Base-by-base conservation (phyloP, 2,113 vertebrate genomes). In the Chrysochloris asiatica region DNA sequence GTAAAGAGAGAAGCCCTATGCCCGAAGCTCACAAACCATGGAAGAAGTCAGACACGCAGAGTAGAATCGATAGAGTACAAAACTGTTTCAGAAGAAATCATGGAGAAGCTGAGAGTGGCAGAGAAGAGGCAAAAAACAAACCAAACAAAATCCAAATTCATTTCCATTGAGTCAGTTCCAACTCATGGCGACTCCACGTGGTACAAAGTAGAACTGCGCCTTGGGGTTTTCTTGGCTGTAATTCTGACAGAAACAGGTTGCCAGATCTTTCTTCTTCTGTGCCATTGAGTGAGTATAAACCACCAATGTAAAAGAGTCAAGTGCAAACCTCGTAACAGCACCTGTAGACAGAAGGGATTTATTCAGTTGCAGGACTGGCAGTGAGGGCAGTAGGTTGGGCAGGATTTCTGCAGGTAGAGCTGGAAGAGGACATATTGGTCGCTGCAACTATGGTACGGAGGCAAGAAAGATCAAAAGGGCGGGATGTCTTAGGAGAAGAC, bases 61-160 rank as follows among this genome's bases (percentile, higher is more conserved):
- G 65, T 5, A 19, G 24, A 47, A 4, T 19, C 22, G 71, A 43
- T n/a, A 80, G 28, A 6, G 14, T 26, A 2, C 4, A 43, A 38
- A 36, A 71, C 8, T 5, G 30, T 67, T 45, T 4, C 3, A 36
- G 61, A 48, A 75, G 69, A 41, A 79, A 33, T 10, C 4, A 16
- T 0, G 9, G 13, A 54, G 73, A 71, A 41, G n/a, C 17, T 21
- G 4, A 4, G 6, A 17, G 21, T 6, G 47, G 48, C 1, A 1
- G 86, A 22, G 11, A 33, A 78, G 41, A 45, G 38, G 63, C 24
- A 12, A 36, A 38, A 17, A 36, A 26, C 17, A 36, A 67, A 63
- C 30, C 63, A n/a, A 69, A 69, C 61, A 36, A 69, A 65, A 69
- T 6, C 17, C 17, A 69, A 36, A 69, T 4, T 9, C 65, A 69